Evolutionary conservation across 2,113 vertebrate genomes (phyloP).

Genomic region (Redunca redunca): DNA sequence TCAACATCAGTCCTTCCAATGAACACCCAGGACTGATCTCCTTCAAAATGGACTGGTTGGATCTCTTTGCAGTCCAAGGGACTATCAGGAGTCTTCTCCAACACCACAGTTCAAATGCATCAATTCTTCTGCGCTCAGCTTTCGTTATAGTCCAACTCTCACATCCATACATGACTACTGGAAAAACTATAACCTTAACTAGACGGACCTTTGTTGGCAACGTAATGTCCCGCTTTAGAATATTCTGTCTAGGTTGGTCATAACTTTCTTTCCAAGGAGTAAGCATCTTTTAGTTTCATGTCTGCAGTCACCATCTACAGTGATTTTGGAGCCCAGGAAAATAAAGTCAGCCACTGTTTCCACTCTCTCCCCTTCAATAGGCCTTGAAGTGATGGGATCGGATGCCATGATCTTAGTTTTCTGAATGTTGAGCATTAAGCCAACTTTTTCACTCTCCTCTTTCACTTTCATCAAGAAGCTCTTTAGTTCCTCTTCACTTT

Average conservation of each 20-base stretch:
- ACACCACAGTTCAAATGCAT: neutral
- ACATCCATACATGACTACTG: neutral
- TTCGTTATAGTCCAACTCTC: neutral
- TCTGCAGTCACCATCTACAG: neutral
- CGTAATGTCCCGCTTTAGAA: neutral
- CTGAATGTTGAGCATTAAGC: neutral
- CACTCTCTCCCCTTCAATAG: neutral
- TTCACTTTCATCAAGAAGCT: neutral
- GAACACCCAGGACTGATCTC: neutral
- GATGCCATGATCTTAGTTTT: neutral
- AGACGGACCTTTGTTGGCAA: neutral
- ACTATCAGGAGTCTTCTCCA: neutral
- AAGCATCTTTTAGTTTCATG: neutral
- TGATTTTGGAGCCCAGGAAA: neutral
- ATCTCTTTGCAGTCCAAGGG: neutral
- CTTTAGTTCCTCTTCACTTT: neutral
- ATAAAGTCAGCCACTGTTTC: neutral
- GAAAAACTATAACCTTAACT: neutral
- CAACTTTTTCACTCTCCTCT: neutral
- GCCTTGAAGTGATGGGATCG: neutral
- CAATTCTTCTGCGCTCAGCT: fast-evolving
- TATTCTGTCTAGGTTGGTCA: neutral
- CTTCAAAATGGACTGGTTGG: neutral
- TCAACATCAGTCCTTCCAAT: neutral
- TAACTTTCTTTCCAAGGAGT: neutral